These are phyloP conservation scores for Tetramorium parvispinum DNA, from an alignment of 1,140 invertebrate genomes.

Conservation along the genomic window DNA sequence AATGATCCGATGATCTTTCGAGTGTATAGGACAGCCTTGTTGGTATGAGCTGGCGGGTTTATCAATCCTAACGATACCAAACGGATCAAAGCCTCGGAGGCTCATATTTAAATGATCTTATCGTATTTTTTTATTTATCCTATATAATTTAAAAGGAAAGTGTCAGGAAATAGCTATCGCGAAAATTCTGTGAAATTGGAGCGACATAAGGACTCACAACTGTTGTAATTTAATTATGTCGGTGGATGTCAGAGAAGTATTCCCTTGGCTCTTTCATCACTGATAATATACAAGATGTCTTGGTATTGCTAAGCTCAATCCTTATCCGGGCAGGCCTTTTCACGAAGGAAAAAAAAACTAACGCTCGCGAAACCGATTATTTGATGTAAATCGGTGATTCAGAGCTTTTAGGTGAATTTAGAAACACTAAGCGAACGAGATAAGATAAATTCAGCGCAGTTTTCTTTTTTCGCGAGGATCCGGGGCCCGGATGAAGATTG, in stretches of 20 bases:
- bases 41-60: constrained; percentile 36
- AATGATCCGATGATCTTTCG: constrained; percentile 16
- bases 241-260: not conserved
- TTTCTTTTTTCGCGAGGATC: not conserved
- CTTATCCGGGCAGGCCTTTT: constrained; percentile 6
- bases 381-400: not conserved
- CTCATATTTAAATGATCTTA: not conserved
- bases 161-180: not conserved
- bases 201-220: not conserved
- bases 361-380: not conserved
- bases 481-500: constrained; percentile 31
- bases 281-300: not conserved
- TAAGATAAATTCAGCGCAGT: not conserved
- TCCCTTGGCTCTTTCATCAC: too few relatives aligned
- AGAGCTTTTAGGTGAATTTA: not conserved
- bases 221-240: constrained; percentile 7
- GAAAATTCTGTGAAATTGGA: not conserved
- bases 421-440: not conserved
- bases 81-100: not conserved
- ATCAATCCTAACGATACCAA: constrained; percentile 40
- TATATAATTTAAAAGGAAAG: constrained; percentile 9
- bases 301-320: constrained; percentile 34
- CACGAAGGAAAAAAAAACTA: not conserved
- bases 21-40: not conserved
- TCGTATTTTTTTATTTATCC: constrained; percentile 36